Base-by-base conservation (phyloP, 37 sponge, comb jelly and placozoan species). In the Hormiphora californensis region DNA sequence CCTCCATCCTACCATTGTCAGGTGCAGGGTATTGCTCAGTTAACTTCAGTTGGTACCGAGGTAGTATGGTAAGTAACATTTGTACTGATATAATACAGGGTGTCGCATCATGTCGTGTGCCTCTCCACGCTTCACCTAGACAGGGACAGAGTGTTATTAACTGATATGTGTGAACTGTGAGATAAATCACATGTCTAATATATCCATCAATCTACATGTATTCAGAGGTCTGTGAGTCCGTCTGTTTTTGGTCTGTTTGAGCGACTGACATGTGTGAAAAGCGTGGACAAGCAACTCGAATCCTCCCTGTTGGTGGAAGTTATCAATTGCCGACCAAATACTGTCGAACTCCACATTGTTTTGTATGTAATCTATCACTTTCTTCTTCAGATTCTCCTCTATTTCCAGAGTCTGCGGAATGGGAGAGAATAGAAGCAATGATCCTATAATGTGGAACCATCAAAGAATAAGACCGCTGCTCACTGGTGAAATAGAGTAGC, bases 11-110 rank as follows among this genome's bases (percentile, higher is more conserved):
- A n/a, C n/a, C n/a, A n/a, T n/a, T n/a, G n/a, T n/a, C n/a, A n/a
- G n/a, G n/a, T n/a, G n/a, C n/a, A 28, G 9, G 61, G 25, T 33
- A 65, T 39, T 65, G 67, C 7, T 65, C 67, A 65, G 67, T 65
- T 36, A 65, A 39, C 37, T 65, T 65, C 30, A 65, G 67, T 32
- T 65, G 67, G 28, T 65, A 65, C 28, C 67, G 21, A 4, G 67
- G 67, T 31, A 65, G 37, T 4, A 65, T 65, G 7, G 67, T 65
- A 11, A 65, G 67, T 35, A 65, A 65, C 5, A 39, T 65, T 27
- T 36, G 67, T 7, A 39, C 67, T 5, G 67, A 36, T 3, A 65
- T 65, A 3, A 65, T 65, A 31, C 67, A 65, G 67, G 67, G 67
- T 7, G 36, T 28, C 3, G 67, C 67, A 38, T 65, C 67, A 65